Conservation (phyloP, 2,888 invertebrate species). For the Luperina testacea region DNA sequence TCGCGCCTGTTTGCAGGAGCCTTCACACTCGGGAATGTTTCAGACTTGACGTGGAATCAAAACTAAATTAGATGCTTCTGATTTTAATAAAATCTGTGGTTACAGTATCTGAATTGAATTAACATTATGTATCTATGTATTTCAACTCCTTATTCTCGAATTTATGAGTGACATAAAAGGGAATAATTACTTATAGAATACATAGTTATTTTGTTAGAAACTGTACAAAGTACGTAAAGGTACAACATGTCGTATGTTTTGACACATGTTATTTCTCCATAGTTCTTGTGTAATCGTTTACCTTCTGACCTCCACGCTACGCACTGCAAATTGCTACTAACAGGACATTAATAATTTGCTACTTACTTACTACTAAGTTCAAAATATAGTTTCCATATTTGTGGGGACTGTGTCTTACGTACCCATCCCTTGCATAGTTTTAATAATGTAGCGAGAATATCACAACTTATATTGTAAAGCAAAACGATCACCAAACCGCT, state of each 20-base stretch:
- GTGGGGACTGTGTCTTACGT: too few species aligned
- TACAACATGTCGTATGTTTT: constrained; percentile 26
- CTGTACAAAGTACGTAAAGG: background rate
- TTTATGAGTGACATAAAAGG: too few species aligned
- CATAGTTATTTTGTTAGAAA: background rate
- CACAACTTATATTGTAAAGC: too few species aligned
- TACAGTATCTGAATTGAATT: background rate
- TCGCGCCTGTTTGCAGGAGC: too few species aligned
- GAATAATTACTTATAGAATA: background rate
- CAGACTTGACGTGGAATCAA: background rate
- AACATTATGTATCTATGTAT: background rate
- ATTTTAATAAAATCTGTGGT: too few species aligned
- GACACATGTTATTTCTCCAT: constrained; percentile 30
- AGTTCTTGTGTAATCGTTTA: constrained; percentile 45
- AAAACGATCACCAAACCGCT: too few species aligned
- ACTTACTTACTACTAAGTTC: background rate
- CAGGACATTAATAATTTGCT: constrained; percentile 29
- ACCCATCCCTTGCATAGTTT: too few species aligned
- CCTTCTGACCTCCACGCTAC: constrained; percentile 21
- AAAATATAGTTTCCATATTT: background rate
- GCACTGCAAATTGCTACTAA: constrained; percentile 43
- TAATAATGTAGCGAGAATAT: too few species aligned
- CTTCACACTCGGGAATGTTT: background rate
- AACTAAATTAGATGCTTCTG: background rate
- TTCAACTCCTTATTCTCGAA: too few species aligned